Evolutionary conservation across 2,113 vertebrate species (phyloP).

Genomic region (Australoheros scitulus): DNA sequence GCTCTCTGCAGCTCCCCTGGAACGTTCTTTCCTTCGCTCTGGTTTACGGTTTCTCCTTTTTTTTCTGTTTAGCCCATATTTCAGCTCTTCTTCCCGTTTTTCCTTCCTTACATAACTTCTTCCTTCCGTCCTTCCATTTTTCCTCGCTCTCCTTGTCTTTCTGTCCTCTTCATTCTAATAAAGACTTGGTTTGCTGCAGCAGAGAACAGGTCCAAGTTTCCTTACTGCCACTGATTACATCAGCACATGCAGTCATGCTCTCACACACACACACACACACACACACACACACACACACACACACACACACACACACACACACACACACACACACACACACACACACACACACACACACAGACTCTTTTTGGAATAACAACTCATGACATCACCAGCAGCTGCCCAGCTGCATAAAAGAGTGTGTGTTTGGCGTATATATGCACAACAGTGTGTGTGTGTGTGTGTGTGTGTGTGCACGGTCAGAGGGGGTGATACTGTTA

Average conservation of each 20-base stretch:
- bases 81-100: background rate
- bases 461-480: background rate
- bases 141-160: background rate
- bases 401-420: slow-evolving; percentile 59
- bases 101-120: background rate
- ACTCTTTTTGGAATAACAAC: slow-evolving; percentile 53
- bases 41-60: background rate
- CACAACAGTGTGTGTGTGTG: slow-evolving; percentile 11
- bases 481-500: background rate
- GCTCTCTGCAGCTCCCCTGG: background rate
- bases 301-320: too few relatives aligned
- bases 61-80: background rate
- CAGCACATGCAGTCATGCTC: slow-evolving; percentile 73
- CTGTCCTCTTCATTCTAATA: slow-evolving; percentile 35
- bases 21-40: background rate
- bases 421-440: background rate
- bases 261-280: background rate
- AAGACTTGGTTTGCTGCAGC: slow-evolving; percentile 52
- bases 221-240: slow-evolving; percentile 76
- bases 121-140: background rate
- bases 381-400: slow-evolving; percentile 75
- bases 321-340: background rate
- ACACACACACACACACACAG: slow-evolving; percentile 49
- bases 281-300: too few relatives aligned
- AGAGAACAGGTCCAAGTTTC: slow-evolving; percentile 73